Evolutionary conservation across 2,113 vertebrate genomes (phyloP).

Genomic region (Urocolius indicus): DNA sequence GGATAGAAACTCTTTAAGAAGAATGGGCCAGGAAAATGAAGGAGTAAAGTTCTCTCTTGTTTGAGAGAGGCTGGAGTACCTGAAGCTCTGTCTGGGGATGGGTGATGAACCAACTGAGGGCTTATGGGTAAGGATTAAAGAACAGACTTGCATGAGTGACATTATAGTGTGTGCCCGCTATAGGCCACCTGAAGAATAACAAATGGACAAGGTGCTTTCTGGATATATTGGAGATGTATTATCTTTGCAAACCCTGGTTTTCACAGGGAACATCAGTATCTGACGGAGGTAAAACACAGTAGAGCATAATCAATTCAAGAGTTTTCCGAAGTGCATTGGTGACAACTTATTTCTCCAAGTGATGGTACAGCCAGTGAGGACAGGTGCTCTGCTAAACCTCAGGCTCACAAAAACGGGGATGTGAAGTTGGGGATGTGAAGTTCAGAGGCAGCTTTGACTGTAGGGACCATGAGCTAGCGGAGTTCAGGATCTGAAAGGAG

Average conservation of each 20-base stretch:
- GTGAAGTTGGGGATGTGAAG: neutral
- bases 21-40: neutral
- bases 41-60: neutral
- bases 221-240: accelerated
- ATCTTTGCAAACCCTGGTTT: neutral
- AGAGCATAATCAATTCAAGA: neutral
- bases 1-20: neutral
- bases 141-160: neutral
- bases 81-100: neutral
- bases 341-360: neutral
- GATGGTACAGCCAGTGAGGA: neutral
- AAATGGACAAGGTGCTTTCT: neutral
- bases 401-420: neutral
- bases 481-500: neutral
- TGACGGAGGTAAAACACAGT: neutral
- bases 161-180: neutral
- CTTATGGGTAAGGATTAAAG: neutral
- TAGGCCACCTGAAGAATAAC: neutral
- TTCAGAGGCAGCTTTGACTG: neutral
- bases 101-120: neutral
- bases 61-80: neutral
- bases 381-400: neutral
- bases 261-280: neutral
- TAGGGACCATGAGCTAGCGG: neutral
- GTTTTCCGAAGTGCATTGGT: neutral